Conservation (phyloP, 2,113 vertebrate species). For the Oryzias javanicus region DNA sequence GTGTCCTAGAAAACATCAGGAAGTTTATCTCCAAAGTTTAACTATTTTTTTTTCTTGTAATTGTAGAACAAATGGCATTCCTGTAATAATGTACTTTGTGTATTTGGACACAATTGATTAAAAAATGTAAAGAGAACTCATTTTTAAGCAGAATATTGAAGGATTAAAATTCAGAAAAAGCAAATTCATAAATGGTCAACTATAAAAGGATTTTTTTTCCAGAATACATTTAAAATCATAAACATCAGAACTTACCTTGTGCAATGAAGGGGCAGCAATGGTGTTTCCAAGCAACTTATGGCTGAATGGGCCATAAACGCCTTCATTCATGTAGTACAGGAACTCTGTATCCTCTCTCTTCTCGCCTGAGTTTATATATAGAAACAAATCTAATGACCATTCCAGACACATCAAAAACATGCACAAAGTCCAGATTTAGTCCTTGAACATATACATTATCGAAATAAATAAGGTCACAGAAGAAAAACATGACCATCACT, state of each 20-base stretch:
- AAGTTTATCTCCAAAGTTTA: too few relatives aligned
- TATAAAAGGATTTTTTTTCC: too few relatives aligned
- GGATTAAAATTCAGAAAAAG: too few relatives aligned
- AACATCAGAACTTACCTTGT: constrained; percentile 83
- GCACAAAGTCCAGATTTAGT: neutral
- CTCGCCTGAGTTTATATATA: constrained; percentile 73
- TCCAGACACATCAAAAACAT: constrained; percentile 15
- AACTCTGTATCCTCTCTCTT: constrained; percentile 83
- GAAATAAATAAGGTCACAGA: neutral
- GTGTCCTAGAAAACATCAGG: too few relatives aligned
- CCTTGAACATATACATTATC: neutral
- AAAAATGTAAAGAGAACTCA: too few relatives aligned
- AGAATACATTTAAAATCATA: too few relatives aligned
- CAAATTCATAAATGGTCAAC: too few relatives aligned
- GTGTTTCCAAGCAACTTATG: constrained; percentile 84
- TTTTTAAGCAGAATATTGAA: too few relatives aligned
- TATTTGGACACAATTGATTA: too few relatives aligned
- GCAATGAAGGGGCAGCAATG: constrained; percentile 78
- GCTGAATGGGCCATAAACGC: constrained; percentile 96
- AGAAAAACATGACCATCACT: neutral
- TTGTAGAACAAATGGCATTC: too few relatives aligned
- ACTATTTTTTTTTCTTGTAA: too few relatives aligned
- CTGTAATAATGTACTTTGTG: too few relatives aligned
- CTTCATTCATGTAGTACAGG: constrained; percentile 94
- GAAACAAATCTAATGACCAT: neutral